Evolutionary conservation across 2,113 vertebrate species (phyloP).

Genomic region (Sinosuthora webbiana): DNA sequence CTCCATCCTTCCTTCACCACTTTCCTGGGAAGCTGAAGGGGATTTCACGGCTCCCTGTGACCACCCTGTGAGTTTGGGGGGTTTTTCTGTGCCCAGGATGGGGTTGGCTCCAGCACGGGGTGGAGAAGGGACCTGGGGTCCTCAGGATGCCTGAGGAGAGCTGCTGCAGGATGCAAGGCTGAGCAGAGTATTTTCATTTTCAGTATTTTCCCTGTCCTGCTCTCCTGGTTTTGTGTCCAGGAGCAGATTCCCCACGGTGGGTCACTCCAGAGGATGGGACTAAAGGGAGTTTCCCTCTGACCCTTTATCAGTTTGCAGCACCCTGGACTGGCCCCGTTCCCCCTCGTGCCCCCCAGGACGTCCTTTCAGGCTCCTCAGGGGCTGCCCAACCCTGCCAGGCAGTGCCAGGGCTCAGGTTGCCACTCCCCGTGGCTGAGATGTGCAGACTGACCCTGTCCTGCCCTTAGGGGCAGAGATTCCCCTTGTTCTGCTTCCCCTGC

Average conservation of each 20-base stretch:
- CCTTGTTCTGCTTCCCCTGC: neutral
- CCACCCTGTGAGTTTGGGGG: accelerated
- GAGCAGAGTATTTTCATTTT: neutral
- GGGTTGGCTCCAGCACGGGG: accelerated
- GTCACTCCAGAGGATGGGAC: neutral
- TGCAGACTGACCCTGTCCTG: neutral
- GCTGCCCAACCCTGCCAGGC: neutral
- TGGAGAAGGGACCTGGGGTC: neutral
- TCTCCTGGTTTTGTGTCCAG: neutral
- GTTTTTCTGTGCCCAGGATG: neutral
- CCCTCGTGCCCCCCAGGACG: neutral
- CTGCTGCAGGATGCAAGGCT: neutral
- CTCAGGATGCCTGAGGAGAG: neutral
- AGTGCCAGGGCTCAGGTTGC: neutral
- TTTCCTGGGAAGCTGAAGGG: accelerated
- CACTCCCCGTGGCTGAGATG: accelerated
- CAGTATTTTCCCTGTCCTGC: neutral
- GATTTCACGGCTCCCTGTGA: neutral
- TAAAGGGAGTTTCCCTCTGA: neutral
- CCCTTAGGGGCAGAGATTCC: neutral
- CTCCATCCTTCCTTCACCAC: neutral
- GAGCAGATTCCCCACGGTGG: neutral
- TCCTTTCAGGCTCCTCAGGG: neutral
- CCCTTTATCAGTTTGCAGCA: neutral
- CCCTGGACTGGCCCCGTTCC: accelerated